Conservation (phyloP, 2,797 vertebrate genomes). For the Danio albolineatus region DNA sequence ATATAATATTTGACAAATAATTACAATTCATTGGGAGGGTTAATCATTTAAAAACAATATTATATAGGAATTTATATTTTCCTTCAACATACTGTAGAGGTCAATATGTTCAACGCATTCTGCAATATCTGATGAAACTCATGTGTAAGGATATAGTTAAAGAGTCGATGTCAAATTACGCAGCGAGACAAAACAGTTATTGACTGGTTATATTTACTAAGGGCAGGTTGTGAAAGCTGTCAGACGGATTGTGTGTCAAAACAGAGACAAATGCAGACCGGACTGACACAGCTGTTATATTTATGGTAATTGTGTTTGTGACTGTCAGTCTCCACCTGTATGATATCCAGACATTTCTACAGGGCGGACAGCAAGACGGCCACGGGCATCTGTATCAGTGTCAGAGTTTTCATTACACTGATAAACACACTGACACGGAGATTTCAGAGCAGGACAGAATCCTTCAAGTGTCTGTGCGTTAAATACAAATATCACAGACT, state of each 20-base stretch:
- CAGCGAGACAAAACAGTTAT: constrained; percentile 35
- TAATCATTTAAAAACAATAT: too few relatives aligned
- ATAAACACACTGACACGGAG: constrained; percentile 23
- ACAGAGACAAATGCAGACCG: constrained; percentile 36
- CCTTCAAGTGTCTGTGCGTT: background rate
- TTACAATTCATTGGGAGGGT: too few relatives aligned
- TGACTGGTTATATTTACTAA: constrained; percentile 33
- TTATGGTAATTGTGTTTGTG: constrained; percentile 19
- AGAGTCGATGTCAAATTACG: constrained; percentile 17
- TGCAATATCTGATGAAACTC: constrained; percentile 33
- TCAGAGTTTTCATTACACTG: constrained; percentile 13
- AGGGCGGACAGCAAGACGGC: background rate
- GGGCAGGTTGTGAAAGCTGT: background rate
- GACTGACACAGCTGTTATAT: constrained; percentile 30
- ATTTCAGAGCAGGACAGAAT: background rate
- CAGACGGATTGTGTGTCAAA: constrained; percentile 15
- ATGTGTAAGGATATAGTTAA: background rate
- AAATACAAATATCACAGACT: background rate
- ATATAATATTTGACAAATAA: too few relatives aligned
- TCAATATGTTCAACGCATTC: background rate
- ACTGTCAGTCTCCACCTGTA: constrained; percentile 4
- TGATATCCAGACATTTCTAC: background rate
- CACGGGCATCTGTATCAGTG: background rate
- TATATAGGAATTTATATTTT: background rate
- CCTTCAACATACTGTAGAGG: background rate